A percentile compares a stretch with the other conserved stretches of the same genome.
phyloP scores from a whole-genome alignment of 2,888 invertebrate genomes.

The Dryadula phaetusa region DNA sequence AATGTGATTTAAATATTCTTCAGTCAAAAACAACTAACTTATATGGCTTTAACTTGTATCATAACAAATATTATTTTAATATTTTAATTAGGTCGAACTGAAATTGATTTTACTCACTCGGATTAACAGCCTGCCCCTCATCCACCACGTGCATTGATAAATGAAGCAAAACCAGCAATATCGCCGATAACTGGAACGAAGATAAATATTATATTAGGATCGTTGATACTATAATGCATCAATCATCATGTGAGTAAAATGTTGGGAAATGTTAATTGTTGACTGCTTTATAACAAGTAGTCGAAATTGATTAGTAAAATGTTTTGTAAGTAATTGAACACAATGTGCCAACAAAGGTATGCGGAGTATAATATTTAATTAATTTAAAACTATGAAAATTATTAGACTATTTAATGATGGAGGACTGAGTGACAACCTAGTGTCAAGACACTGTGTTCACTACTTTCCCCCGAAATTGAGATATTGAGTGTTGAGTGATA shows the following conservation, averaged over 20 bases:
- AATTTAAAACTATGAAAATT: not conserved
- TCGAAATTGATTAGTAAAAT: not conserved
- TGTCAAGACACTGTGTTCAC: no score
- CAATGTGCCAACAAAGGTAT: conserved; percentile 1
- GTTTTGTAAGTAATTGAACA: not conserved
- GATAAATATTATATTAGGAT: not conserved
- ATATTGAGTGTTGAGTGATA: no score
- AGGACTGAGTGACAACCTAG: no score
- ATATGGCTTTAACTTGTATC: not conserved
- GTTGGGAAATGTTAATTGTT: not conserved
- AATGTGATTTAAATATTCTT: no score
- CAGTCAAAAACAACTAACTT: not conserved
- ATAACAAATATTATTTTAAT: not conserved
- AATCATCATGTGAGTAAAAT: not conserved
- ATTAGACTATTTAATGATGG: no score
- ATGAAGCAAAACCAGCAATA: conserved; percentile 74
- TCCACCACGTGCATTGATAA: conserved; percentile 78
- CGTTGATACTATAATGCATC: not conserved
- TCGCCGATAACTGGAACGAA: conserved; percentile 78
- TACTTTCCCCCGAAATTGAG: no score
- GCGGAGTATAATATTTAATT: not conserved
- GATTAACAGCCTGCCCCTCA: conserved; percentile 78
- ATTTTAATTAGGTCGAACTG: conserved; percentile 9
- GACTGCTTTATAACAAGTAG: no score
- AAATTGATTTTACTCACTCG: conserved; percentile 65